Evolutionary conservation across 2,113 vertebrate species (phyloP).

Genomic region (Percina caprodes): DNA sequence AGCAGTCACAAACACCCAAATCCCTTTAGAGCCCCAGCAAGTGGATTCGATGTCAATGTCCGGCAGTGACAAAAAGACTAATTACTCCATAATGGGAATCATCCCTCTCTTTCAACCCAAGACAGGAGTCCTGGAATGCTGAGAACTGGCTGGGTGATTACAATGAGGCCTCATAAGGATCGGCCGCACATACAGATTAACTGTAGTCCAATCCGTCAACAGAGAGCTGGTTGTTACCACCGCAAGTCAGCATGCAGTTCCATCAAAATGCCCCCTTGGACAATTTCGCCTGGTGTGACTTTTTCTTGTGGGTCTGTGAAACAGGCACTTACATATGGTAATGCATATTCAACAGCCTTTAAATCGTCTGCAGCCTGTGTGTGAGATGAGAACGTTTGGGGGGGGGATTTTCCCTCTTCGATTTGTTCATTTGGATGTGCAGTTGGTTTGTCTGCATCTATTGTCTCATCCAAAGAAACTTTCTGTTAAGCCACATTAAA

Average conservation of each 20-base stretch:
- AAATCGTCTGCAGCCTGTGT: conserved; percentile 27
- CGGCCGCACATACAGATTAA: conserved; percentile 76
- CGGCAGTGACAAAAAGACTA: conserved; percentile 80
- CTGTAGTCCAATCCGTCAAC: conserved; percentile 59
- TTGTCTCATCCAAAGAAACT: conserved; percentile 7
- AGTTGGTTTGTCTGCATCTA: conserved; percentile 15
- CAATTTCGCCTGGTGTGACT: conserved; percentile 43
- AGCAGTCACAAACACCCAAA: conserved; percentile 60
- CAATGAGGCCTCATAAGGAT: conserved; percentile 58
- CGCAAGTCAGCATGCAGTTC: conserved; percentile 28
- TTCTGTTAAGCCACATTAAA: conserved; percentile 4
- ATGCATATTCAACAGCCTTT: conserved; percentile 65
- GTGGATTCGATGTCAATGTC: conserved; percentile 80
- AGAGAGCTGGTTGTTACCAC: conserved; percentile 40
- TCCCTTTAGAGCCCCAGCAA: conserved; percentile 67
- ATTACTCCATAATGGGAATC: conserved; percentile 79
- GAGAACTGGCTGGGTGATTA: conserved; percentile 70
- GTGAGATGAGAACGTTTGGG: conserved; percentile 33
- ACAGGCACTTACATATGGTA: conserved; percentile 32
- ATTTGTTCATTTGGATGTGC: conserved; percentile 56
- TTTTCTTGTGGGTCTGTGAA: conserved; percentile 50
- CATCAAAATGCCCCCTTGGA: conserved; percentile 50
- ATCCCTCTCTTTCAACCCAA: conserved; percentile 76
- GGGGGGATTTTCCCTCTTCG: conserved; percentile 36
- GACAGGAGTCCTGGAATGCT: conserved; percentile 53